Evolutionary conservation across 2,113 vertebrate species (phyloP).

Genomic region (Boulengeromyrus knoepffleri): DNA sequence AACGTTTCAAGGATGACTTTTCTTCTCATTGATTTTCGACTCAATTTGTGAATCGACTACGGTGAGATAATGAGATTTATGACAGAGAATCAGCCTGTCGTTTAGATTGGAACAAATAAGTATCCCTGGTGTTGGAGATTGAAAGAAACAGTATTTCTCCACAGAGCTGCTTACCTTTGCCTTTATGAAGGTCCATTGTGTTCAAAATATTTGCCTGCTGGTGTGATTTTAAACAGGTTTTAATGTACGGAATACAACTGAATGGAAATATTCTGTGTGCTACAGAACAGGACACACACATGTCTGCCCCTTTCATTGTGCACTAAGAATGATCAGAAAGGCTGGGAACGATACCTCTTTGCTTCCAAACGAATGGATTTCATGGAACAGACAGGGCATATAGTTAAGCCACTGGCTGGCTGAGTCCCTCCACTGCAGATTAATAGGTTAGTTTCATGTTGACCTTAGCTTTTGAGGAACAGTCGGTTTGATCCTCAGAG

Average conservation of each 20-base stretch:
- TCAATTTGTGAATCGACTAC: slow-evolving; percentile 8
- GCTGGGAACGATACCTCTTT: background rate
- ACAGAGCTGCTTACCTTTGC: background rate
- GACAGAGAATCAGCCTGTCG: slow-evolving; percentile 4
- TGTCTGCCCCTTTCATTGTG: background rate
- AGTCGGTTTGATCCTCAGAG: background rate
- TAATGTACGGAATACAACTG: background rate
- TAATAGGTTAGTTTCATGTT: background rate
- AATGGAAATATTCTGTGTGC: too few relatives aligned
- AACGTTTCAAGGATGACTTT: slow-evolving; percentile 4
- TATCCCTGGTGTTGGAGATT: background rate
- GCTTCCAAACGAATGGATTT: background rate
- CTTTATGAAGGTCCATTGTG: background rate
- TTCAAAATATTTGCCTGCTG: background rate
- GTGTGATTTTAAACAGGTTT: background rate
- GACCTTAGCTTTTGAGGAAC: background rate
- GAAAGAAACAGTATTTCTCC: background rate
- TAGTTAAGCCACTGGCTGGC: background rate
- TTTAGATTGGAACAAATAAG: slow-evolving; percentile 16
- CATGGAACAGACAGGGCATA: background rate
- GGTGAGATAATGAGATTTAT: slow-evolving; percentile 16
- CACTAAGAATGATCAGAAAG: background rate
- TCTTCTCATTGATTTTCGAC: background rate
- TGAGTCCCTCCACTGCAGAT: background rate
- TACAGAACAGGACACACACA: background rate